Evolutionary conservation across 2,113 vertebrate species (phyloP), one percentile per base, ranked within the genome.

Genomic region (Brachyhypopomus gauderio): DNA sequence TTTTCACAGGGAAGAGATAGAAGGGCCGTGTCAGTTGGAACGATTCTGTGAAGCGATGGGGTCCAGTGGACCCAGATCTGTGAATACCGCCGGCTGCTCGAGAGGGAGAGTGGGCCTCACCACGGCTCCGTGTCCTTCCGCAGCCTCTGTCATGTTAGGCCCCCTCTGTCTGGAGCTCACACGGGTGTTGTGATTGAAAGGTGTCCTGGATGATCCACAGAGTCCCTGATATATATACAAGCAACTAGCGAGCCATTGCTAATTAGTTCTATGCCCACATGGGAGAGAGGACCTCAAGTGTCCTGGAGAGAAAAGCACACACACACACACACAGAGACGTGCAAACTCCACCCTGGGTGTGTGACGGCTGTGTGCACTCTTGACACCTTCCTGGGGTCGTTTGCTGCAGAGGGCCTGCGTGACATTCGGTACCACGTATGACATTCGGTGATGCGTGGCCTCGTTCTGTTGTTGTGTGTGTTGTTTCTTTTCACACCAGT

Each of bases 131-230:
- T 74, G 80, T 84, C 73, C 79, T 78, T 84, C 45, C 72, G 78
- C 30, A 36, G 8, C 78, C 80, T 83, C 83, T 87, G 84, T 86
- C 75, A 82, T 59, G 84, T 87, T 86, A 75, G 84, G 84, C 84
- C 74, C 81, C 79, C 87, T 23, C 71, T 90, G 88, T 14, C 34
- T 81, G 79, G 86, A 55, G 84, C 89, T 92, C 83, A 85, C 85
- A 87, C 78, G 70, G 88, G 77, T 76, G 72, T 75, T 77, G 77
- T 75, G 81, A 83, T 88, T 92, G 92, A 92, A 90, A 89, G 88
- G 75, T 85, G 70, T 85, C 85, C 84, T 79, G 77, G 86, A 88
- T 92, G 93, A 93, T 89, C 76, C 92, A 91, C 90, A 90, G 86
- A 63, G 45, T 83, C 77, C 59, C 75, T 58, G 34, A 55, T 59